Conservation (phyloP, 2,113 vertebrate species). For the Leptodactylus fuscus region DNA sequence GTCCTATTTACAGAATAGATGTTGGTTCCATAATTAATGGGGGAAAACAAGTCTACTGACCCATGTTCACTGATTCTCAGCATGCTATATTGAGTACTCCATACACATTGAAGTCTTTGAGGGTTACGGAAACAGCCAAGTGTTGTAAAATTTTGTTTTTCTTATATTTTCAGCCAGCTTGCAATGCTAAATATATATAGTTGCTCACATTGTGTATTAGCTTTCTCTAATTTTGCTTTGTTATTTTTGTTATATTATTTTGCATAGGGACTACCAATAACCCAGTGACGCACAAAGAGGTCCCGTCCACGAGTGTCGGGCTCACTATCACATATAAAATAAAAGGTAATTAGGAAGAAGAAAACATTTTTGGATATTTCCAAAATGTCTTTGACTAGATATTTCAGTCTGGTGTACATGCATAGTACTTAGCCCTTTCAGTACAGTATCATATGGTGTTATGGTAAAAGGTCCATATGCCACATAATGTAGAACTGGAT, state of each 20-base stretch:
- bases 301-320: background rate
- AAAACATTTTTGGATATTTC: constrained; percentile 34
- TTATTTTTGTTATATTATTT: constrained; percentile 5
- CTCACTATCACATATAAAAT: background rate
- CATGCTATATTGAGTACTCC: background rate
- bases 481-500: background rate
- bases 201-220: background rate
- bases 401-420: background rate
- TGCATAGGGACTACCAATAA: background rate
- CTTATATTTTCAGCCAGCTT: background rate
- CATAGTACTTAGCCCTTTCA: too few species aligned
- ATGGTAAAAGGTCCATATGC: background rate
- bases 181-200: background rate
- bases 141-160: background rate
- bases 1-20: too few species aligned
- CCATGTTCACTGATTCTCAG: too few species aligned
- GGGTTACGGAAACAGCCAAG: background rate
- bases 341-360: constrained; percentile 42
- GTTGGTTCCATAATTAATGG: too few species aligned
- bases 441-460: background rate
- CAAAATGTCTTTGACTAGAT: background rate
- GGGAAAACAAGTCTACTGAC: too few species aligned
- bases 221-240: background rate
- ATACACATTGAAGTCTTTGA: background rate
- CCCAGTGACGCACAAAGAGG: background rate